These are phyloP conservation scores for Ridgeia piscesae DNA, from an alignment of 1,140 invertebrate genomes.

Conservation along the genomic window DNA sequence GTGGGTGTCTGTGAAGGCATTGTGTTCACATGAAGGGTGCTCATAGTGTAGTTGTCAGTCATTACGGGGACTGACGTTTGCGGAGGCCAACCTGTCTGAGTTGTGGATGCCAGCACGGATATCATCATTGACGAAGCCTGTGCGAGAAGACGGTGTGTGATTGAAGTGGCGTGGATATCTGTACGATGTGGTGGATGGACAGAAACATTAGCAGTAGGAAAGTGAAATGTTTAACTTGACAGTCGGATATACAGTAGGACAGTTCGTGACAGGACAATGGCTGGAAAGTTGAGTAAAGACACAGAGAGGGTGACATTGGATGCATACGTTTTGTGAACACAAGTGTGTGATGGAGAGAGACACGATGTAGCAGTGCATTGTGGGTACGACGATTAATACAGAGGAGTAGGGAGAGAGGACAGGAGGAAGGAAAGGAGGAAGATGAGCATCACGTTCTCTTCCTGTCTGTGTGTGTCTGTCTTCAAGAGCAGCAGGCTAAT, in stretches of 20 bases:
- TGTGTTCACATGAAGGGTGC: neutral
- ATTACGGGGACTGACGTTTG: neutral
- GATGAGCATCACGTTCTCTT: neutral
- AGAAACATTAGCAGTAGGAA: neutral
- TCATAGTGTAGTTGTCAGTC: neutral
- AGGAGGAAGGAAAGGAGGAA: neutral
- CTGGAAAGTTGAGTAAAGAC: neutral
- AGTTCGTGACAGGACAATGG: neutral
- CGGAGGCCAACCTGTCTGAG: neutral
- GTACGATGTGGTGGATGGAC: neutral
- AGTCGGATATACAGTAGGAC: neutral
- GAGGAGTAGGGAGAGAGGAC: neutral
- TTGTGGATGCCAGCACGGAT: neutral
- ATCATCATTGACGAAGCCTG: neutral
- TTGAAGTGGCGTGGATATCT: too few species aligned
- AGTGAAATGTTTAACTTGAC: neutral
- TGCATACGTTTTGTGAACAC: neutral
- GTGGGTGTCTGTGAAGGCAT: neutral
- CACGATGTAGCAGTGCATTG: neutral
- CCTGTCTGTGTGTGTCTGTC: conserved; percentile 11
- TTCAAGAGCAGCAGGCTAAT: conserved; percentile 14
- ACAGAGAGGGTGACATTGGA: neutral
- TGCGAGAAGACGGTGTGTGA: neutral
- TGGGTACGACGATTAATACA: neutral
- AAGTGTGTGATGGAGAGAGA: neutral